Evolutionary conservation across 1,140 invertebrate species (phyloP), one percentile per base, ranked within the genome.

Genomic region (Rhizoglyphus robini): DNA sequence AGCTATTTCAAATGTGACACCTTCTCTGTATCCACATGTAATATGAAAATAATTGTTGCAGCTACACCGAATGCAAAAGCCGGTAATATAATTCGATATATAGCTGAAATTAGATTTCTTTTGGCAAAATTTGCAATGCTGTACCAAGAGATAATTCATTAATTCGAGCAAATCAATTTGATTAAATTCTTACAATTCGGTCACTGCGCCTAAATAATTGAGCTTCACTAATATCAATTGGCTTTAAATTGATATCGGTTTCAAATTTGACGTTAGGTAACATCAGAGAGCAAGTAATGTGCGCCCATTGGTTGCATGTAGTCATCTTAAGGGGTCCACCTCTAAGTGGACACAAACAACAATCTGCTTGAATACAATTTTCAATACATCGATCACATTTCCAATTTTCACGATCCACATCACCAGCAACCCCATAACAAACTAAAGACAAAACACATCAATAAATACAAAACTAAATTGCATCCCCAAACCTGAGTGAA

Each of bases 261-360:
- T 68, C 70, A 65, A 75, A 75, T 49, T 47, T 69, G 23, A 74
- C 70, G 34, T 79, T 80, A 2, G 76, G 75, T 38, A 80, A 70
- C 5, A 79, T 65, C 25, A 81, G 72, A 20, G 79, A 76, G 68
- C 81, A 83, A 1, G 81, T 66, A 27, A 82, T 72, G 54, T 83
- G 81, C 23, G 77, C 78, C 81, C 81, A 82, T 41, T 78, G 75
- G 3, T 79, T 76, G 63, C 82, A 78, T 38, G 75, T 80, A 8
- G 81, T 83, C 25, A 76, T 73, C 70, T 84, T 84, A 30, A 85
- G 70, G 5, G 83, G 82, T 36, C 83, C 83, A 25, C 83, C 82
- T 51, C 79, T 72, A 71, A 83, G 74, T 23, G 77, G 76, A 72
- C 83, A 84, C 51, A 85, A 62, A 67, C 69, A 74, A 68, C 79